A percentile compares a stretch with the other conserved stretches of the same genome.
Conservation (phyloP, 1,140 invertebrate genomes). For the Wasmannia auropunctata region DNA sequence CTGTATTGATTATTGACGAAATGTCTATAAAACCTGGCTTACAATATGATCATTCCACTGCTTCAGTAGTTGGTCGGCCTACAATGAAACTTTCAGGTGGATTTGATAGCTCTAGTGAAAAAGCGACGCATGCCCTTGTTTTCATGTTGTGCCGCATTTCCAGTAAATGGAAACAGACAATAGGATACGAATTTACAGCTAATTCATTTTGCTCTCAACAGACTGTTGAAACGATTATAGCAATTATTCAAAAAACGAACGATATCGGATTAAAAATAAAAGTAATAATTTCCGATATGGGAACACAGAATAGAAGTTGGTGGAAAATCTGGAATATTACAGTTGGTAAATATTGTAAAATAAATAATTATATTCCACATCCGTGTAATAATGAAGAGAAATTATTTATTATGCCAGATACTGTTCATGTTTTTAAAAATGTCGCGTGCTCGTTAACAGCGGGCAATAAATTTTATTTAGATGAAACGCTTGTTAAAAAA, state of each 20-base stretch:
- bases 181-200: neutral
- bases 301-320: neutral
- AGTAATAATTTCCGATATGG: neutral
- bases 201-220: neutral
- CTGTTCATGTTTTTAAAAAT: neutral
- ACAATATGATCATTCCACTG: neutral
- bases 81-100: neutral
- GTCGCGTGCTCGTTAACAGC: neutral
- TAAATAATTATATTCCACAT: neutral
- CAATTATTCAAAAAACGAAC: neutral
- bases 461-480: neutral
- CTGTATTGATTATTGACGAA: neutral
- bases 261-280: neutral
- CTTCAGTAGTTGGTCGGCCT: neutral
- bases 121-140: neutral
- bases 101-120: neutral
- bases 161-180: neutral
- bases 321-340: neutral
- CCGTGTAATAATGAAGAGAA: neutral
- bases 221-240: neutral
- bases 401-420: neutral
- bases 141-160: slow-evolving; percentile 6
- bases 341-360: neutral
- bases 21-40: slow-evolving; percentile 13
- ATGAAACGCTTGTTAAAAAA: neutral